Conservation (phyloP, 2,888 invertebrate genomes). For the Callyntrura guangdongensis region DNA sequence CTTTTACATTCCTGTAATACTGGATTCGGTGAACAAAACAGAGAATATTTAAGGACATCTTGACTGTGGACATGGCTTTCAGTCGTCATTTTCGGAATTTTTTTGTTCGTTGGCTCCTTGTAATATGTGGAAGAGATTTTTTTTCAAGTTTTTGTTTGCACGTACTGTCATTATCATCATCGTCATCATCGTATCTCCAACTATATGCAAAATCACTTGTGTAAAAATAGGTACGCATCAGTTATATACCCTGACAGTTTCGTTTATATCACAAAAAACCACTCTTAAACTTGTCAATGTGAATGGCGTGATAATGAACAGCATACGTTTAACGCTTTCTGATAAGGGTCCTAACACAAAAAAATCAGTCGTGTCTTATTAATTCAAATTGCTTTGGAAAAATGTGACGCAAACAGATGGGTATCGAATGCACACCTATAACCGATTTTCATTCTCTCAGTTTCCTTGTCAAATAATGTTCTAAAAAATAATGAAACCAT, state of each 20-base stretch:
- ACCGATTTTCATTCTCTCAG: not conserved
- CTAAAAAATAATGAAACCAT: not conserved
- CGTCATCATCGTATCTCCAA: too few species aligned
- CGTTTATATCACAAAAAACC: constrained; percentile 9
- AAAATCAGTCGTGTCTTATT: constrained; percentile 24
- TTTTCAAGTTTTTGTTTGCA: not conserved
- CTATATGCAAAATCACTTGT: not conserved
- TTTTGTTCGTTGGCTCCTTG: not conserved
- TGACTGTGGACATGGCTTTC: constrained; percentile 67
- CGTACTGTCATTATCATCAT: not conserved
- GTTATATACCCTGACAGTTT: not conserved
- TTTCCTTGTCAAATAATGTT: not conserved
- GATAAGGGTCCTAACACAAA: constrained; percentile 41
- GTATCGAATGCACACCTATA: not conserved
- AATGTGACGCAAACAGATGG: not conserved
- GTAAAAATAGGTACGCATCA: not conserved
- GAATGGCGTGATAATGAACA: constrained; percentile 50
- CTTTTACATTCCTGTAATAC: constrained; percentile 60
- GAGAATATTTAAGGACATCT: constrained; percentile 20
- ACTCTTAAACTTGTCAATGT: constrained; percentile 10
- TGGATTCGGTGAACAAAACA: constrained; percentile 55
- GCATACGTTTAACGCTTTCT: not conserved
- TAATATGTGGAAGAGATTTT: not conserved
- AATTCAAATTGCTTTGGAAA: constrained; percentile 15
- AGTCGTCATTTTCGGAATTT: constrained; percentile 42